Conservation (phyloP, 1,140 invertebrate genomes). For the Aphaenogaster rudis region DNA sequence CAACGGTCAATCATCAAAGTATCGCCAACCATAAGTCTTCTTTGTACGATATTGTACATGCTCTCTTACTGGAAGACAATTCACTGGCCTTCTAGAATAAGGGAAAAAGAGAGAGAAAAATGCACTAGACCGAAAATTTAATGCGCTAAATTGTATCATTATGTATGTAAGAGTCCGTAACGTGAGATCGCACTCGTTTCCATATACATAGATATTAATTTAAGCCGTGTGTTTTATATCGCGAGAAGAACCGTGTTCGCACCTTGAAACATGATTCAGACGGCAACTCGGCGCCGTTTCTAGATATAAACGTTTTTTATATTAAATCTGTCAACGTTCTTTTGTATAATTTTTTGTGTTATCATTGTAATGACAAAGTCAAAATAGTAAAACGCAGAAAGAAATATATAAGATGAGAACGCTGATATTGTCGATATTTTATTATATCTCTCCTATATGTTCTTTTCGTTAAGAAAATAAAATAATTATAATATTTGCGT, state of each 20-base stretch:
- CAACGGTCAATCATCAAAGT: not conserved
- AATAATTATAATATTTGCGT: not conserved
- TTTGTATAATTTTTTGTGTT: conserved; percentile 64
- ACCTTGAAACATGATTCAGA: conserved; percentile 8
- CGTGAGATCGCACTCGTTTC: not conserved
- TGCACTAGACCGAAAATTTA: conserved; percentile 9
- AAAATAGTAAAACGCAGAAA: conserved; percentile 14
- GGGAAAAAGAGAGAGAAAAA: not conserved
- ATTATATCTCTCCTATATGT: not conserved
- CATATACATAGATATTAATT: conserved; percentile 36
- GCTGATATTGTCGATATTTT: conserved; percentile 11
- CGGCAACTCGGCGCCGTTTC: not conserved
- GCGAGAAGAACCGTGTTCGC: conserved; percentile 1
- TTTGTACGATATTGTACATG: conserved; percentile 20
- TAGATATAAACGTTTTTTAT: conserved; percentile 68
- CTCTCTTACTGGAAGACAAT: conserved; percentile 30
- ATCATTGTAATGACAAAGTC: conserved; percentile 56
- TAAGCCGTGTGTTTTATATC: conserved; percentile 50
- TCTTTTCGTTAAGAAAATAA: conserved; percentile 2
- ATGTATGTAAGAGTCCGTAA: conserved; percentile 37
- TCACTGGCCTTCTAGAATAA: not conserved
- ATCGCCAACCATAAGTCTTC: conserved; percentile 7
- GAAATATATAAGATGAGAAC: conserved; percentile 64
- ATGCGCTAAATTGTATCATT: conserved; percentile 35
- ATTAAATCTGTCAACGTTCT: conserved; percentile 63